A percentile compares a stretch with the other conserved stretches of the same genome.
Conservation (phyloP, 1,140 invertebrate genomes). For the Marisa cornuarietis region DNA sequence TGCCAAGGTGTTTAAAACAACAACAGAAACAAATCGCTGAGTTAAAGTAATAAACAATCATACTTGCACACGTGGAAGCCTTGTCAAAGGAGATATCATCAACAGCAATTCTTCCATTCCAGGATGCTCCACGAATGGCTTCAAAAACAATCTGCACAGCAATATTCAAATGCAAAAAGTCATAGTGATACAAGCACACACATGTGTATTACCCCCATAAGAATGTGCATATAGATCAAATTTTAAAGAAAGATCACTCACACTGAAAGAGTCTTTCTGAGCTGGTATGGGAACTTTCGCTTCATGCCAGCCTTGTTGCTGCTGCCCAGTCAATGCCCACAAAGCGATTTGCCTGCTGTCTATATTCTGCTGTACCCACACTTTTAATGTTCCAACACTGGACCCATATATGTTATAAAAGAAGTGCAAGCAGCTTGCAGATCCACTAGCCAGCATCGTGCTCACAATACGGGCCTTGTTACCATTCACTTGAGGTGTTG, state of each 20-base stretch:
- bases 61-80: constrained; percentile 32
- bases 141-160: constrained; percentile 40
- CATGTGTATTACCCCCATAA: no score
- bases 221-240: no score
- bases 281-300: constrained; percentile 39
- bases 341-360: constrained; percentile 42
- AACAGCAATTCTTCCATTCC: constrained; percentile 47
- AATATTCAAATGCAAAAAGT: no score
- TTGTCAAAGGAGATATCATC: constrained; percentile 47
- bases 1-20: no score
- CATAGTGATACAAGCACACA: no score
- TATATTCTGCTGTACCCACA: constrained; percentile 38
- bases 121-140: constrained; percentile 35
- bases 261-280: constrained; percentile 40
- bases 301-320: constrained; percentile 37
- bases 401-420: constrained; percentile 61
- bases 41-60: constrained; percentile 12
- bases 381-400: constrained; percentile 40
- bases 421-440: constrained; percentile 46
- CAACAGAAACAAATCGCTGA: no score
- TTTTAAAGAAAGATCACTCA: constrained; percentile 19
- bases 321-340: constrained; percentile 44
- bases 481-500: constrained; percentile 43
- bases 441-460: constrained; percentile 34
- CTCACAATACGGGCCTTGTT: constrained; percentile 54